phyloP scores from a whole-genome alignment of 2,113 vertebrate species.

The Etheostoma cragini region DNA sequence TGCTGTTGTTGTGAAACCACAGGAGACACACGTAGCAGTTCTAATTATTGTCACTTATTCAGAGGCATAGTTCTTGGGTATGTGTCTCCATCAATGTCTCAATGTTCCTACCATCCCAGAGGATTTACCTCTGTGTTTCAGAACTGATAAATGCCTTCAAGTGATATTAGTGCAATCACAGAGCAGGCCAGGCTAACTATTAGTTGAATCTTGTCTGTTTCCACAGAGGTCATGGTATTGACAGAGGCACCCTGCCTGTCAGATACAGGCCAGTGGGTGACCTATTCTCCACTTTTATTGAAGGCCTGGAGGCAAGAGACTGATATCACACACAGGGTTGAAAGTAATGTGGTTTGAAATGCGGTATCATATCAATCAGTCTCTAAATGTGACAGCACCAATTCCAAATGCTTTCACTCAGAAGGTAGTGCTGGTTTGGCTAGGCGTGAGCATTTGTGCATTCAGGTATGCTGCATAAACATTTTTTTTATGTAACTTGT shows the following conservation, averaged over 20 bases:
- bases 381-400: slow-evolving; percentile 61
- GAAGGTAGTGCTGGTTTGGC: neutral
- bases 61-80: slow-evolving; percentile 42
- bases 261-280: slow-evolving; percentile 65
- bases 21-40: slow-evolving; percentile 58
- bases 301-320: slow-evolving; percentile 62
- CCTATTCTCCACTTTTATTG: slow-evolving; percentile 69
- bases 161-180: slow-evolving; percentile 33
- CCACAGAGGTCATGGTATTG: slow-evolving; percentile 68
- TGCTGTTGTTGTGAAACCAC: slow-evolving; percentile 57
- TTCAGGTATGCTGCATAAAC: neutral
- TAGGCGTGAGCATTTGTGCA: neutral
- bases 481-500: neutral
- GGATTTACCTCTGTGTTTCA: slow-evolving; percentile 31
- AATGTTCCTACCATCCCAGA: slow-evolving; percentile 12
- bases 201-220: slow-evolving; percentile 45
- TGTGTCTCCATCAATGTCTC: slow-evolving; percentile 49
- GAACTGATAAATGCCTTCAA: slow-evolving; percentile 37
- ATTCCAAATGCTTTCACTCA: slow-evolving; percentile 60
- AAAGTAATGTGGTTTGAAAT: slow-evolving; percentile 68
- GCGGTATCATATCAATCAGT: slow-evolving; percentile 66
- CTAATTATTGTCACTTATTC: slow-evolving; percentile 72
- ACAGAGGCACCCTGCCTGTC: slow-evolving; percentile 63
- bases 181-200: slow-evolving; percentile 21
- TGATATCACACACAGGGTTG: slow-evolving; percentile 52